Base-by-base conservation (phyloP, 2,113 vertebrate species). In the Canis aureus region DNA sequence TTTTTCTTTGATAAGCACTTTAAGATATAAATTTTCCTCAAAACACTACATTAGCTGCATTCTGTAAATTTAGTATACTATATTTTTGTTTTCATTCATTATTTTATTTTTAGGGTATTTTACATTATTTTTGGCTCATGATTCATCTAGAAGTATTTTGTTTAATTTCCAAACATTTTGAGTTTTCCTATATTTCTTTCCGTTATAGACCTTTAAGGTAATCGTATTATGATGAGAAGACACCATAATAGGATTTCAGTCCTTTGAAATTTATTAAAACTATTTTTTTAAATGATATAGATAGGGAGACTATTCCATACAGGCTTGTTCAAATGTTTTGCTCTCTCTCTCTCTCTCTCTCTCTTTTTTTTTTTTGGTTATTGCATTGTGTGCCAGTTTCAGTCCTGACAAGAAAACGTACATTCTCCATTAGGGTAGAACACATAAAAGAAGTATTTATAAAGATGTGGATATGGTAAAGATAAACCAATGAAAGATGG, bases 31-130 rank as follows among this genome's bases (percentile, higher is more conserved):
- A 66, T 91, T 87, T 81, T 17, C n/a, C 55, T 91, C 0, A 64
- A 64, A 81, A 66, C 16, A 85, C 11, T 29, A 3, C 20, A 25
- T 80, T 66, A 59, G 25, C 16, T 11, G 9, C 9, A 71, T 69
- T 35, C 25, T 19, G 29, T 27, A 69, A 38, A 57, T 91, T 64
- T 81, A 11, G 59, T 51, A 79, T 69, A 32, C 49, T 71, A 15
- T 79, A 11, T 81, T 89, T 49, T 85, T 85, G 8, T 29, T 89
- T 96, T 85, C 55, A 80, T 83, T 96, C n/a, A 60, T 38, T 76
- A 49, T 74, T 74, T 74, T 74, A 74, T 49, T 49, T 29, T 86
- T 86, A 74, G 81, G 51, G 11, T 79, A 73, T 60, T 73, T 19
- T 19, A 23, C 19, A 60, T 88, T 94, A 43, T 12, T 38, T 90